Base-by-base conservation (phyloP, 2,888 invertebrate species). In the Cheilosia scutellata region DNA sequence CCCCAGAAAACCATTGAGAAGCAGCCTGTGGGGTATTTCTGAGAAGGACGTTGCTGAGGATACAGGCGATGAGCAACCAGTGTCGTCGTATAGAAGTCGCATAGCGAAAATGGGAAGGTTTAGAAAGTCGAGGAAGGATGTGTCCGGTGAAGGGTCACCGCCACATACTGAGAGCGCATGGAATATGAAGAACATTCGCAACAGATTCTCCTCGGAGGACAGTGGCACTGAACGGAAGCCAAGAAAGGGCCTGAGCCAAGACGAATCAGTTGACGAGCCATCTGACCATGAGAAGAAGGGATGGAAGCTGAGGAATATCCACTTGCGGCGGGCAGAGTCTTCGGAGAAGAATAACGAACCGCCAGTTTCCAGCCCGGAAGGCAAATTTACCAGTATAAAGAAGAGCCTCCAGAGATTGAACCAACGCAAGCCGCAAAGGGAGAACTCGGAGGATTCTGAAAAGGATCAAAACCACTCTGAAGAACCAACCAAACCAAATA, bases 351-450 rank as follows among this genome's bases (percentile, higher is more conserved):
- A 3, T 9, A 55, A 11, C 7, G 84, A 71, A 9, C 7, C 51
- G 6, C 40, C 27, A 4, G 4, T 5, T 2, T 86, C 77, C 9
- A 86, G 86, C 42, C 86, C 86, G 2, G 86, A 86, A 31, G 82
- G 72, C 27, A 86, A 62, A 40, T 77, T 88, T 16, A 84, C 49
- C 5, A 72, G 80, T 1, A 87, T 91, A 4, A 90, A 89, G 4
- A 89, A 90, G 51, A 91, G 91, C 20, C 84, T 91, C 5, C 90
- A 90, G 62, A 89, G 90, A 2, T 82, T 91, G 20, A 89, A 91
- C 1, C 90, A 89, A 65, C 88, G 90, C 16, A 88, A 87, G 33
- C 6, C 47, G 0, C 47, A 44, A 20, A 42, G 25, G 4, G 88
- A 86, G 70, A 44, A 78, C 5, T 58, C 74, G 0, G 70, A 83